phyloP scores from a whole-genome alignment of 2,888 invertebrate genomes.

The Troides oblongomaculatus region DNA sequence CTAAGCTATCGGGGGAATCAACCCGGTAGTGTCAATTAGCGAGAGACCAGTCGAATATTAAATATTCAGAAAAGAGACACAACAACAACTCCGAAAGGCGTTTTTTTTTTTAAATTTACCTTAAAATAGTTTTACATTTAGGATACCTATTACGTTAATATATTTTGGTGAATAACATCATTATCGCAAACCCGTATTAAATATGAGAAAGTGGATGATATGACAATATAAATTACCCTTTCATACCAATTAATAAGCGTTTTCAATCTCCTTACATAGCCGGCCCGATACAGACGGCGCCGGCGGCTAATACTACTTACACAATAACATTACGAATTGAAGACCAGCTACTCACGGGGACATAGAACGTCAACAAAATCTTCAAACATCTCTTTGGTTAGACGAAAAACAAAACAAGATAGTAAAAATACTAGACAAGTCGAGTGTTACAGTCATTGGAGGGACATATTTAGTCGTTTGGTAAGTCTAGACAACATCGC shows the following conservation, averaged over 20 bases:
- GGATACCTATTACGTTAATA: slow-evolving; percentile 75
- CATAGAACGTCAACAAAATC: slow-evolving; percentile 68
- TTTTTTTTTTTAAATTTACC: slow-evolving; percentile 76
- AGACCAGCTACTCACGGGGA: slow-evolving; percentile 75
- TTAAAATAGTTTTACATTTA: slow-evolving; percentile 74
- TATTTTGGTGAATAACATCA: slow-evolving; percentile 79
- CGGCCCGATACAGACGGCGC: slow-evolving; percentile 66
- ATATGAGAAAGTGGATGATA: slow-evolving; percentile 81
- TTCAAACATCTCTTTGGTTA: slow-evolving; percentile 73
- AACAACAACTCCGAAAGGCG: slow-evolving; percentile 74
- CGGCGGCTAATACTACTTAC: slow-evolving; percentile 75
- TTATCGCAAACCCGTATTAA: slow-evolving; percentile 81
- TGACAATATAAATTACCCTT: slow-evolving; percentile 81
- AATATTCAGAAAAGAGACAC: slow-evolving; percentile 74
- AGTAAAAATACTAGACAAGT: slow-evolving; percentile 72
- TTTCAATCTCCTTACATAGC: slow-evolving; percentile 79
- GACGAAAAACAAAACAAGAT: slow-evolving; percentile 67
- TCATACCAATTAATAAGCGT: slow-evolving; percentile 81
- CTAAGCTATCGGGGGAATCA: slow-evolving; percentile 45
- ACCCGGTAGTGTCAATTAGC: slow-evolving; percentile 52
- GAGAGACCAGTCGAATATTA: slow-evolving; percentile 69
- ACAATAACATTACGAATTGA: slow-evolving; percentile 73
- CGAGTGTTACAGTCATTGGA: slow-evolving; percentile 77
- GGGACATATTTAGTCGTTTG: slow-evolving; percentile 76
- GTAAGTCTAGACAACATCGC: slow-evolving; percentile 78